Base-by-base conservation (phyloP, 2,888 invertebrate species). In the Drosophila phalerata region DNA sequence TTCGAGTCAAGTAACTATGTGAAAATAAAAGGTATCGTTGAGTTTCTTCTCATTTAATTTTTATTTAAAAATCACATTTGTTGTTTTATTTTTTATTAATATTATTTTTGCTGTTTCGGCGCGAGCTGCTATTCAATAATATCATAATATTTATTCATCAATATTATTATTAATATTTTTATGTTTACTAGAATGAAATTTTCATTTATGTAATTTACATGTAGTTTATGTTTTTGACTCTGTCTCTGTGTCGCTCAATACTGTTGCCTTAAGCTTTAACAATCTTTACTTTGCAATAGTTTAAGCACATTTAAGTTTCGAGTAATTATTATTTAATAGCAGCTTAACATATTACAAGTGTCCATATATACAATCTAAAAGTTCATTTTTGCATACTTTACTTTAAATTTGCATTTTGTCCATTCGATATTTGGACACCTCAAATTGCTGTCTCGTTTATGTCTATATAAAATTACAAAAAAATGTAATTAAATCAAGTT, bases 31-130 rank as follows among this genome's bases (percentile, higher is more conserved):
- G 22, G 3, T 43, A 43, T 43, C 15, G 6, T 34, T 15, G 22
- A 22, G 22, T 55, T 61, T 75, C 66, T 57, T 89, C 75, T 87
- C 73, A 71, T 79, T 86, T 81, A 79, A 88, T 85, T 79, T 87
- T 87, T 89, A 87, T 89, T 87, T 79, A 87, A 87, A 89, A 87
- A 87, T 87, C 86, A 87, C 86, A 87, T 85, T 88, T 89, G 69
- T 85, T 85, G 57, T 76, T 74, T 73, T 83, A 64, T 34, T 48
- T 69, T 45, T 42, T 17, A 17, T 40, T 56, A 30, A 38, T 49
- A 60, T 47, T 43, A 48, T 34, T 48, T 73, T 60, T 65, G 68
- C 81, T 80, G 69, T 78, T 73, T 51, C 68, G 60, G 42, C 68
- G 68, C 78, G 78, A 80, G 77, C 69, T 76, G 77, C 68, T 81